A percentile compares a stretch with the other conserved stretches of the same genome.
Evolutionary conservation across 2,113 vertebrate species (phyloP).

Genomic region (Hypanus sabinus): DNA sequence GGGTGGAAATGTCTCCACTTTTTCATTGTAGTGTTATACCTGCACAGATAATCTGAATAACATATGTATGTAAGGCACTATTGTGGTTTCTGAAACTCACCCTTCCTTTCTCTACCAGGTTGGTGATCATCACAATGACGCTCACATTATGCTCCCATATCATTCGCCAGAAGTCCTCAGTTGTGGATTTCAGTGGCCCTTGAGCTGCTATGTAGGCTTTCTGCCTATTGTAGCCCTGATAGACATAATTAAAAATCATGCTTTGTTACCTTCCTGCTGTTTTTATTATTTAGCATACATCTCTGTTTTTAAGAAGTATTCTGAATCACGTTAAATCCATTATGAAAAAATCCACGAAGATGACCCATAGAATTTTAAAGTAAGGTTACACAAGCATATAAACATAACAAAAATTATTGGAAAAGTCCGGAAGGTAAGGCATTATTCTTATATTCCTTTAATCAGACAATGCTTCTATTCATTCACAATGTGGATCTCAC

Average conservation of each 20-base stretch:
- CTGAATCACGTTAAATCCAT: not conserved
- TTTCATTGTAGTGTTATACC: not conserved
- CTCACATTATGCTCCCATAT: slow-evolving; percentile 91
- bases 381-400: not conserved
- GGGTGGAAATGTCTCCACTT: not conserved
- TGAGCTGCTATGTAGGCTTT: slow-evolving; percentile 92
- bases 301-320: not conserved
- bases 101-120: slow-evolving; percentile 89
- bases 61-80: not conserved
- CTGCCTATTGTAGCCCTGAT: slow-evolving; percentile 83
- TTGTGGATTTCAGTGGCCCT: slow-evolving; percentile 83
- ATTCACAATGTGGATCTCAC: no score
- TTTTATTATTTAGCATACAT: not conserved
- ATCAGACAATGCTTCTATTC: not conserved
- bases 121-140: slow-evolving; percentile 94
- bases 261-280: not conserved
- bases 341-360: not conserved
- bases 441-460: not conserved
- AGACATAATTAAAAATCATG: slow-evolving; percentile 26
- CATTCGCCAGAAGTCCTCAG: slow-evolving; percentile 96
- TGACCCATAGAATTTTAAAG: not conserved
- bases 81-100: slow-evolving; percentile 54
- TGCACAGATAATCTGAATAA: not conserved
- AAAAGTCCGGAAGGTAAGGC: not conserved
- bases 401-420: not conserved